Evolutionary conservation across 2,797 vertebrate genomes (phyloP).

Genomic region (Knipowitschia caucasica): DNA sequence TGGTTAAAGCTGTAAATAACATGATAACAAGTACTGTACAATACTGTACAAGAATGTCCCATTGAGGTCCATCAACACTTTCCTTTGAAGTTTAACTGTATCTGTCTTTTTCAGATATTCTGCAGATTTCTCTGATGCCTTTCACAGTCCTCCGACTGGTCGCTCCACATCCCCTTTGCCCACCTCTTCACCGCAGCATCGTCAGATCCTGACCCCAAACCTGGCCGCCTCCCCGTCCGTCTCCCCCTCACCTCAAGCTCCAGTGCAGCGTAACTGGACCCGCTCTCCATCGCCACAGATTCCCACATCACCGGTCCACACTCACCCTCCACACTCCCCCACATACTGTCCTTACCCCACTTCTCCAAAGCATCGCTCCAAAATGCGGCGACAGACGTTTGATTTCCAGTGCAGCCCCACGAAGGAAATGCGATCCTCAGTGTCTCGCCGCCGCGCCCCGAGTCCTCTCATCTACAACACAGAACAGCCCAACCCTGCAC

Average conservation of each 20-base stretch:
- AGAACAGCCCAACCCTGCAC: constrained; percentile 81
- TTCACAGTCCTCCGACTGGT: constrained; percentile 68
- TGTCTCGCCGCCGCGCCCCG: constrained; percentile 81
- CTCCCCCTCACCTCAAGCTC: constrained; percentile 64
- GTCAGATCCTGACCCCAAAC: constrained; percentile 70
- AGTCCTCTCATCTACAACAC: constrained; percentile 86
- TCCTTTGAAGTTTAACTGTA: constrained; percentile 12
- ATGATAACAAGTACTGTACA: no score
- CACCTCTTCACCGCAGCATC: constrained; percentile 71
- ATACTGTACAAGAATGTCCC: background rate
- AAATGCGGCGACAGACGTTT: constrained; percentile 75
- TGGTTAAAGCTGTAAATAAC: constrained; percentile 7
- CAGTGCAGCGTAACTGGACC: constrained; percentile 70
- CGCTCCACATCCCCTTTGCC: constrained; percentile 72
- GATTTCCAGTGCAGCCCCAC: constrained; percentile 74
- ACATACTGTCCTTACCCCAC: constrained; percentile 77
- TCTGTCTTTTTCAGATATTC: constrained; percentile 71
- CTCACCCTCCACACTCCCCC: constrained; percentile 74
- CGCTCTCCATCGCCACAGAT: constrained; percentile 67
- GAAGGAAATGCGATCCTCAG: constrained; percentile 68
- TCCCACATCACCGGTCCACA: constrained; percentile 65
- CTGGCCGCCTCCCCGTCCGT: constrained; percentile 64
- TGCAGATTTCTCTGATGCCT: constrained; percentile 65
- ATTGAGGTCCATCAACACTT: no score
- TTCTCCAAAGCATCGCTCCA: constrained; percentile 81